Evolutionary conservation across 2,797 vertebrate genomes (phyloP).

Genomic region (Danio kyathit): DNA sequence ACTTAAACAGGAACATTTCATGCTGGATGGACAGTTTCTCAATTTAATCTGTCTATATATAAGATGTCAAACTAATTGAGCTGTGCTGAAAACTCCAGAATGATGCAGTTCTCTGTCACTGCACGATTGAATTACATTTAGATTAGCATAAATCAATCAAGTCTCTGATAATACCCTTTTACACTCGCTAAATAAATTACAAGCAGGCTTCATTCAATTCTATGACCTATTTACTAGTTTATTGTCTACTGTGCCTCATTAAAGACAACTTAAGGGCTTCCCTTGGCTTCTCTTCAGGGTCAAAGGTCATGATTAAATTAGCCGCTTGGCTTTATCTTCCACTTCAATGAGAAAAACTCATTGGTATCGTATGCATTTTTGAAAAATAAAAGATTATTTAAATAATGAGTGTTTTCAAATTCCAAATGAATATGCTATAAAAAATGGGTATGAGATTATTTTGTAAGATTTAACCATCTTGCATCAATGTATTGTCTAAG

Average conservation of each 20-base stretch:
- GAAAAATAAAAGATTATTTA: background rate
- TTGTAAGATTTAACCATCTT: background rate
- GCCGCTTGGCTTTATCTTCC: conserved; percentile 15
- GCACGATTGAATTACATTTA: conserved; percentile 43
- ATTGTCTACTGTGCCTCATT: conserved; percentile 65
- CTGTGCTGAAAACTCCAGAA: background rate
- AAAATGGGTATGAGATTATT: background rate
- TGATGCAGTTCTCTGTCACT: conserved; percentile 15
- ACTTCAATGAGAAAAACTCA: background rate
- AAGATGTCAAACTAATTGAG: background rate
- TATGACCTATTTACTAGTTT: conserved; percentile 70
- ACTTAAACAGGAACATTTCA: background rate
- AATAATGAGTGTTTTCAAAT: background rate
- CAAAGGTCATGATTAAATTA: conserved; percentile 51
- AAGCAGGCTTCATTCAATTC: conserved; percentile 55
- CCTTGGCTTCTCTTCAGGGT: conserved; percentile 8
- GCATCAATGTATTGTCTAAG: background rate
- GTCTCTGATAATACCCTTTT: conserved; percentile 40
- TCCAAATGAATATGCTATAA: background rate
- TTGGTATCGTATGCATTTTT: conserved; percentile 4
- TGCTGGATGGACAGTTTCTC: background rate
- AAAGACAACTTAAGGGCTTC: conserved; percentile 65
- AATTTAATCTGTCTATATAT: background rate
- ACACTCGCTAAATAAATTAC: conserved; percentile 63
- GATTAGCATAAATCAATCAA: conserved; percentile 51